Percentiles rank a stretch among this genome's conserved stretches.
phyloP scores from a whole-genome alignment of 2,888 invertebrate genomes.

The Xestoiulus laeticollis region DNA sequence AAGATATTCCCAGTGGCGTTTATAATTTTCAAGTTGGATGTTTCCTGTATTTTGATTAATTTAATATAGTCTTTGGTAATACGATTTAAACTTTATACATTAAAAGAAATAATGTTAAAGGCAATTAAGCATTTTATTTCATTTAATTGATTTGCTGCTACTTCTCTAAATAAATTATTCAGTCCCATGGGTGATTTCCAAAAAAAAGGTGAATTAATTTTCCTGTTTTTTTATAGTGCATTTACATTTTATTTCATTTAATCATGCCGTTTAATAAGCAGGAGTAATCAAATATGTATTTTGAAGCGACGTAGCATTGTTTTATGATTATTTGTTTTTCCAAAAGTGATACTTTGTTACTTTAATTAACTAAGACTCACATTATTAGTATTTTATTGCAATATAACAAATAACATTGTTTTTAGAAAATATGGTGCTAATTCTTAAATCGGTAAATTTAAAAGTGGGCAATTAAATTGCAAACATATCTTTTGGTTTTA shows the following conservation, averaged over 20 bases:
- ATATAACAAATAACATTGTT: not conserved
- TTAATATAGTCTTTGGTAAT: not conserved
- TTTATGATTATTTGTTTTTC: not conserved
- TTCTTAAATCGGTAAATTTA: not conserved
- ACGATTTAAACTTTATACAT: not conserved
- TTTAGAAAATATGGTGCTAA: too few relatives aligned
- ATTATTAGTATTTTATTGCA: not conserved
- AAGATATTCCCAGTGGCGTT: too few relatives aligned
- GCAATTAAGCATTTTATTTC: not conserved
- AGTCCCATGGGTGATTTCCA: not conserved
- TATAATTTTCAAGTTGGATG: too few relatives aligned
- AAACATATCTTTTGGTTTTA: not conserved
- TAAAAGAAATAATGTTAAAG: not conserved
- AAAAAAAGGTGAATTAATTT: not conserved
- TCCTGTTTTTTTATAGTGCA: not conserved
- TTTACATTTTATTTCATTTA: not conserved
- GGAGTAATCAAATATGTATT: not conserved
- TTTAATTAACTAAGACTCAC: not conserved
- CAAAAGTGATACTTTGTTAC: not conserved
- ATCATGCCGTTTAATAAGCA: not conserved
- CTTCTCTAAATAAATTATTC: not conserved
- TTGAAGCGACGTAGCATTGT: not conserved
- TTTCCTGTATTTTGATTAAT: not conserved
- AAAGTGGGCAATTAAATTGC: not conserved
- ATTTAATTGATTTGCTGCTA: not conserved